phyloP scores from a whole-genome alignment of 2,888 invertebrate genomes.

The Helobdella robusta region DNA sequence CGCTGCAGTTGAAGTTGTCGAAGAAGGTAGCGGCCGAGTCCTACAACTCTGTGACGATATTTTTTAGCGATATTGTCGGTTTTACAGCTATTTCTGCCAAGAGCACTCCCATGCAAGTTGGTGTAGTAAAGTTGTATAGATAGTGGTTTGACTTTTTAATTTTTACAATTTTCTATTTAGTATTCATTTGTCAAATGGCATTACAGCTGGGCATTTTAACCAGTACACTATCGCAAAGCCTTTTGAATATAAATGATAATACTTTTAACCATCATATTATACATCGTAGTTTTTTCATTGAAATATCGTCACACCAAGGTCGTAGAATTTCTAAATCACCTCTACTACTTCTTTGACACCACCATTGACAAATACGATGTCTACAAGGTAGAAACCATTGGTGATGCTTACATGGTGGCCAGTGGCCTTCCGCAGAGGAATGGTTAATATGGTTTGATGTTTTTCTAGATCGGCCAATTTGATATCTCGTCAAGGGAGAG shows the following conservation, averaged over 20 bases:
- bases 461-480: not conserved
- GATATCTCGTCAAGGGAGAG: not conserved
- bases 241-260: too few species aligned
- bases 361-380: slow-evolving; percentile 36
- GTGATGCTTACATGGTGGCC: slow-evolving; percentile 37
- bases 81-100: slow-evolving; percentile 67
- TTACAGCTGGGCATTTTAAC: not conserved
- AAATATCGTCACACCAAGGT: slow-evolving; percentile 29
- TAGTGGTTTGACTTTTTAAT: not conserved
- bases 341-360: slow-evolving; percentile 35
- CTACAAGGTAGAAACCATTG: slow-evolving; percentile 37
- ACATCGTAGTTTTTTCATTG: too few species aligned
- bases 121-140: not conserved
- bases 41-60: slow-evolving; percentile 65
- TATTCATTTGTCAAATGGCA: not conserved
- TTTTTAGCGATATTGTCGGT: slow-evolving; percentile 87
- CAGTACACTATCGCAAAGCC: not conserved
- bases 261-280: too few species aligned
- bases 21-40: slow-evolving; percentile 33
- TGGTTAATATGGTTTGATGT: slow-evolving; percentile 26
- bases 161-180: not conserved
- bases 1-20: slow-evolving; percentile 42
- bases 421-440: slow-evolving; percentile 58
- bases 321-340: slow-evolving; percentile 34
- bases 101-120: slow-evolving; percentile 35